Evolutionary conservation across 2,113 vertebrate species (phyloP), one percentile per base, ranked within the genome.

Genomic region (Nansenia antarctica): DNA sequence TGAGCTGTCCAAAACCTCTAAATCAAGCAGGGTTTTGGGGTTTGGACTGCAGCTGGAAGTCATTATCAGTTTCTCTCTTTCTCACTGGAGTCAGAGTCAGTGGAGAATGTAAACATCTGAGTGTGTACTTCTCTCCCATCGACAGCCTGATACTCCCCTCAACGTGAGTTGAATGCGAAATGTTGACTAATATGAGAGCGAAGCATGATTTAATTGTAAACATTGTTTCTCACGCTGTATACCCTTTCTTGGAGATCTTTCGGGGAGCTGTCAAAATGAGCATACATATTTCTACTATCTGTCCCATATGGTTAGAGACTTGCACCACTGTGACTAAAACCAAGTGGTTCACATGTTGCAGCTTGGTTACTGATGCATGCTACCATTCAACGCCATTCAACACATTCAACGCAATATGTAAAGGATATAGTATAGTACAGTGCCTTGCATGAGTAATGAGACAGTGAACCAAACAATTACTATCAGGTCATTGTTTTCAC

Each of bases 91-190:
- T 42, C 72, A 73, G 12, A 57, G 53, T 73, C 74, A 75, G 74
- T 81, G 70, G 69, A 80, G 66, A 86, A 77, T 84, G 85, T 86
- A 86, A 87, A 83, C 73, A 82, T 42, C 58, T 58, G 78, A 79
- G 73, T n/a, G 58, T 68, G 62, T 49, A 49, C 39, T 70, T 42
- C 59, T 58, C 22, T 53, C 1, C 49, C n/a, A 22, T 53, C 49
- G 12, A 47, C n/a, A 47, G 3, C 15, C 42, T 18, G 42, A 3
- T 15, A 47, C 49, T 26, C 15, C 22, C 22, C 49, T 24, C n/a
- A 47, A 12, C 42, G n/a, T 3, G 15, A 47, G 42, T 18, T 47
- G 15, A 47, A 47, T 29, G 53, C 26, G 12, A 14, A 55, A 55
- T 14, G 24, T 5, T n/a, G 5, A 47, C 14, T 18, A 14, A 14